phyloP scores from a whole-genome alignment of 2,797 vertebrate species.

The Pipistrellus pygmaeus region DNA sequence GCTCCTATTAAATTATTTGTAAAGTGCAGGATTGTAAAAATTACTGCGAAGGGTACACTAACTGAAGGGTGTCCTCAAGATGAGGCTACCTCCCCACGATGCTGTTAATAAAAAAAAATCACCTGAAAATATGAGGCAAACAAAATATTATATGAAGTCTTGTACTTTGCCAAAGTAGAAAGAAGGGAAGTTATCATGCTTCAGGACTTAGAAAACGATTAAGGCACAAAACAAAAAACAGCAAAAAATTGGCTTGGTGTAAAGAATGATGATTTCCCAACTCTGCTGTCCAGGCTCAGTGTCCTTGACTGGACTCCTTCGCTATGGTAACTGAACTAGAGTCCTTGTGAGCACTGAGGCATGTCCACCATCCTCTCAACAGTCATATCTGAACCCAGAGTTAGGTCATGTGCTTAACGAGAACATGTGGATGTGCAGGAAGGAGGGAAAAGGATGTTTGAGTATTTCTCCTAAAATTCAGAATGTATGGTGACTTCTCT shows the following conservation, averaged over 20 bases:
- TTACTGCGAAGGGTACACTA: slow-evolving; percentile 37
- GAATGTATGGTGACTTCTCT: neutral
- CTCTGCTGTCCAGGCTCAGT: rapidly evolving
- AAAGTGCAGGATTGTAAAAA: slow-evolving; percentile 55
- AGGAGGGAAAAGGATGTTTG: neutral
- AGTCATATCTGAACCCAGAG: neutral
- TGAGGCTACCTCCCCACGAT: neutral
- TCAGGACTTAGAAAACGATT: slow-evolving; percentile 3
- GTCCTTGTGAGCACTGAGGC: neutral
- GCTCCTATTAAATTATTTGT: slow-evolving; percentile 76
- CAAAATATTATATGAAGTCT: neutral
- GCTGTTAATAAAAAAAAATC: slow-evolving; percentile 57
- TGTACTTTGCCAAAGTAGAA: neutral
- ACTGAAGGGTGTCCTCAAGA: slow-evolving; percentile 36
- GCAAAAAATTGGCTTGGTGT: neutral
- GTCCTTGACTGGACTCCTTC: neutral
- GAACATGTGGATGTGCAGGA: neutral
- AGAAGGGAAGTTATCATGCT: neutral
- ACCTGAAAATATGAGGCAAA: slow-evolving; percentile 32
- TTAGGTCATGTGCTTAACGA: neutral
- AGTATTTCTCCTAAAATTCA: neutral
- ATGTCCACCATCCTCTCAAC: neutral
- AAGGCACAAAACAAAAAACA: slow-evolving; percentile 13
- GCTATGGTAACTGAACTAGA: neutral
- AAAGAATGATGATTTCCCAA: slow-evolving; percentile 9